Evolutionary conservation across 2,797 vertebrate species (phyloP), one percentile per base, ranked within the genome.

Genomic region (Rousettus madagascariensis): DNA sequence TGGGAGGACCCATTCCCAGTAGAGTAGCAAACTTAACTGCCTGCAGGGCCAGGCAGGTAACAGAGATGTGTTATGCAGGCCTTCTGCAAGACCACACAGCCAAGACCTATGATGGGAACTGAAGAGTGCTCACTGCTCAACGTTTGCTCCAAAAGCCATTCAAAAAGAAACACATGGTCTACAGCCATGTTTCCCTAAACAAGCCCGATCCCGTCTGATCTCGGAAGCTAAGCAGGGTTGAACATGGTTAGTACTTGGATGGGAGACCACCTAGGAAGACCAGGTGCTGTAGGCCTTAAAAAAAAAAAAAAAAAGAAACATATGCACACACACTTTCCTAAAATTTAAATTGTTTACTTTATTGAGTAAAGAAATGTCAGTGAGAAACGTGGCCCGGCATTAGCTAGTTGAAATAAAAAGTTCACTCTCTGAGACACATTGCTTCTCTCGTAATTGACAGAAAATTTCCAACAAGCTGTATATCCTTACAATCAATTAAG

Each of bases 351-450:
- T 41, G 22, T 36, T n/a, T 90, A 26, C 16, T 69, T 77, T 61
- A 77, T 30, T 66, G n/a, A 77, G 20, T 68, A 36, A 46, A 86
- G 19, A 59, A 85, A 53, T 77, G 28, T 84, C 75, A 87, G 59
- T 84, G 75, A 80, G 53, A 96, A 90, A 43, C 41, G 0, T 79
- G 22, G 26, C 41, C 68, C 28, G 36, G 65, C 78, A 26, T 92
- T 89, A 75, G 20, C 51, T 86, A 61, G 20, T 41, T 83, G 46
- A 88, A 93, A 30, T 75, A 51, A 95, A 94, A 75, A 71, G 30
- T 26, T 90, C 20, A 75, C 20, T 79, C 19, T 71, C 12, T 84
- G 2, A 95, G 46, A 55, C 28, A 20, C 7, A 24, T 38, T 85
- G 53, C 49, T 77, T 85, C 72, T 80, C 90, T 71, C 8, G 11